Percentiles rank a stretch among this genome's conserved stretches.
Conservation (phyloP, 37 sponge, comb jelly and placozoan species). For the Lycopodina hypogea region DNA sequence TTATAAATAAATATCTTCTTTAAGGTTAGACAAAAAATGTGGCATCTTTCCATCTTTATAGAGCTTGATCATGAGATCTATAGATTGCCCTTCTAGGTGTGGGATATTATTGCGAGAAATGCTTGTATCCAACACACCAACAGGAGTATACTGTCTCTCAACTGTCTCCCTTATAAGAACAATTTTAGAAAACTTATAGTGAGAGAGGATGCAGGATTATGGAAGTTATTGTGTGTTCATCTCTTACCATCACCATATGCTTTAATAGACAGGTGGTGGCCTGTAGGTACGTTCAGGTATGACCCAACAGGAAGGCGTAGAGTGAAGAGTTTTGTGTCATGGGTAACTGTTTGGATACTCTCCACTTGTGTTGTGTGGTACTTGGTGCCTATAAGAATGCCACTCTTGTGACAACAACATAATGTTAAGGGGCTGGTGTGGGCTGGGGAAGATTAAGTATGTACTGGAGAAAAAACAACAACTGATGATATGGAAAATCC, state of each 20-base stretch:
- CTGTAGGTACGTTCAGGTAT: conserved; percentile 72
- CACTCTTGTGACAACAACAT: too few species aligned
- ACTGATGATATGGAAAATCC: too few species aligned
- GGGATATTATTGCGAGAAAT: neutral
- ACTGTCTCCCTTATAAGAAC: conserved; percentile 38
- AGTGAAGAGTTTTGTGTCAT: conserved; percentile 78
- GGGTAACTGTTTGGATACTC: conserved; percentile 42
- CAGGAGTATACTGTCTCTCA: conserved; percentile 68
- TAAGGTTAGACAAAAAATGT: conserved; percentile 37
- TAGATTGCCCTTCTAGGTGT: conserved; percentile 4
- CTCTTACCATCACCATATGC: conserved; percentile 49
- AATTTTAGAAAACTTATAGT: neutral
- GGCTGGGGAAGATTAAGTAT: too few species aligned
- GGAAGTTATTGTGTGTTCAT: neutral
- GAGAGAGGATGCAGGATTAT: neutral
- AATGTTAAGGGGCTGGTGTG: too few species aligned
- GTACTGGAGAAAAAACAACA: too few species aligned
- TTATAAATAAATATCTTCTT: conserved; percentile 26
- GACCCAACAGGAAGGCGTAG: conserved; percentile 56
- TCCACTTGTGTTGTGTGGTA: conserved; percentile 42
- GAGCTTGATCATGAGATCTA: conserved; percentile 81
- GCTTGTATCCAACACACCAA: neutral
- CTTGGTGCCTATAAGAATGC: conserved; percentile 8
- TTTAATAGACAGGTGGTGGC: conserved; percentile 72
- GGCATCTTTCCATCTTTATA: conserved; percentile 80